Base-by-base conservation (phyloP, 2,113 vertebrate species). In the Ailurus styani region DNA sequence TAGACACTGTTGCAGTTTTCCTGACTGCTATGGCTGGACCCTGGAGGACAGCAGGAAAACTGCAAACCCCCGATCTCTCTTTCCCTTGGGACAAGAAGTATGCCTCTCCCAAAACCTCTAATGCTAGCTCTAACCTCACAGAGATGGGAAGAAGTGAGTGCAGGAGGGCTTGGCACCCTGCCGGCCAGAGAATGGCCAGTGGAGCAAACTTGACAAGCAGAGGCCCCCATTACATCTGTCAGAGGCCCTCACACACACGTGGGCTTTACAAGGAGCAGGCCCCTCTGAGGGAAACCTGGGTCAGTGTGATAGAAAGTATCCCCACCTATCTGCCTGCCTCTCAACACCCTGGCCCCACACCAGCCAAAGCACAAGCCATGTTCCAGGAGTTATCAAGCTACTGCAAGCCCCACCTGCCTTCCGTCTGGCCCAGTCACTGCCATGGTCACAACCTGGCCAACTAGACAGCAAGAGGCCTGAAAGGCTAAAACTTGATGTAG, bases 191-290 rank as follows among this genome's bases (percentile, higher is more conserved):
- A 50, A 87, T 23, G 50, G 95, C 81, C 57, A 90, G 93, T 50
- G 83, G 86, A 96, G 93, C 60, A 95, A 96, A 96, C 54, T 88
- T 92, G 95, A 87, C 96, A 98, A 83, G 93, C 85, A 55, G 94
- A 97, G 75, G 27, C 73, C 96, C 31, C 90, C 96, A 91, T 88
- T 86, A 72, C 40, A 92, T 94, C 87, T 97, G 75, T 97, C 96
- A 97, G 94, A 97, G 37, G 87, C 60, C 40, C 40, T 79, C 75
- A 72, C 62, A 78, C 87, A 96, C 68, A 79, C 7, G 3, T 0
- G 0, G 25, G 17, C 97, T 97, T 98, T 97, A 87, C 57, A 82
- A 86, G 85, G 95, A 97, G 75, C 84, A 96, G 79, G 73, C 77
- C 57, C 20, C 23, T 0, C 10, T 52, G 29, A 87, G 94, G 95